These are phyloP conservation scores for Hemibagrus wyckioides DNA, from an alignment of 2,113 vertebrate species.

Conservation along the genomic window DNA sequence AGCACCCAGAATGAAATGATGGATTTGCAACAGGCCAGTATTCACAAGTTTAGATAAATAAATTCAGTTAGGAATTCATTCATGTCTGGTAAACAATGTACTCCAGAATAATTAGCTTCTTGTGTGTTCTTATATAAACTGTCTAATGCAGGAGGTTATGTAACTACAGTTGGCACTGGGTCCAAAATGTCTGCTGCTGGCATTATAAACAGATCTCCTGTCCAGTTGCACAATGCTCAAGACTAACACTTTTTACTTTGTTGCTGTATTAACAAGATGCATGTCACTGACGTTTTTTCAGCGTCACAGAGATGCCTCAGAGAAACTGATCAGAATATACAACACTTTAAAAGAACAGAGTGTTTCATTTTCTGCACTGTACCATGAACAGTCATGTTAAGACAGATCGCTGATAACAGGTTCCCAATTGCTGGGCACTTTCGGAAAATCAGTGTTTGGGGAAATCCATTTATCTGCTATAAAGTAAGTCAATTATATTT, in stretches of 20 bases:
- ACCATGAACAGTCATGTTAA: constrained; percentile 49
- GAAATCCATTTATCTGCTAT: neutral
- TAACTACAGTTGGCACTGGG: constrained; percentile 40
- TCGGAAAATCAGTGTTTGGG: neutral
- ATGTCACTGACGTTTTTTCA: neutral
- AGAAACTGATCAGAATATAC: constrained; percentile 25
- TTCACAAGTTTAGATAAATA: constrained; percentile 42
- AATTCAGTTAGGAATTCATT: constrained; percentile 15
- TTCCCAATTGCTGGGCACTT: neutral
- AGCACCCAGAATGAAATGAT: constrained; percentile 24
- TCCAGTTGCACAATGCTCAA: neutral
- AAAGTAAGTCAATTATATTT: constrained; percentile 1
- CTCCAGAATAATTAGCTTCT: constrained; percentile 37
- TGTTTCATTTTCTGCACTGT: constrained; percentile 45
- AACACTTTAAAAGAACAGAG: constrained; percentile 27
- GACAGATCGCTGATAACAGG: constrained; percentile 26
- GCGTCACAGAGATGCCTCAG: neutral
- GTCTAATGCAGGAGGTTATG: constrained; percentile 26
- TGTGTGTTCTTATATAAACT: constrained; percentile 39
- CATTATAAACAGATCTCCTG: constrained; percentile 20
- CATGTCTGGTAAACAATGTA: constrained; percentile 34
- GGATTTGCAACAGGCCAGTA: constrained; percentile 14
- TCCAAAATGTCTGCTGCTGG: constrained; percentile 8
- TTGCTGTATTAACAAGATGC: constrained; percentile 29
- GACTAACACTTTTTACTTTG: constrained; percentile 20